Conservation (phyloP, 2,113 vertebrate species). For the Acrocephalus kingi region DNA sequence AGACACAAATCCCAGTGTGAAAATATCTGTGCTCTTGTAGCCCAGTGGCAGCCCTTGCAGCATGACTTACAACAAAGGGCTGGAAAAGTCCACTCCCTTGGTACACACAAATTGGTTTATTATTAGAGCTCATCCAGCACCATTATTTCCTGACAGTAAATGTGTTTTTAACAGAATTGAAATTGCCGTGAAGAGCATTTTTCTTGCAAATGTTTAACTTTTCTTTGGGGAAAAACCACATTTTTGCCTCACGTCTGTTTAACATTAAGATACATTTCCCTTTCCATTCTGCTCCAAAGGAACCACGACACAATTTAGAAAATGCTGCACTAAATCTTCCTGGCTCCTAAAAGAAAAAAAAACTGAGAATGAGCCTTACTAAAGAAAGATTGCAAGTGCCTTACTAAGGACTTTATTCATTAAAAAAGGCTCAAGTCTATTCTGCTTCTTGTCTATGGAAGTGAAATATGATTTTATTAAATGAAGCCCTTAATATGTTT, state of each 20-base stretch:
- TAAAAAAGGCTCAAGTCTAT: constrained; percentile 32
- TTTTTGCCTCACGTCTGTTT: constrained; percentile 16
- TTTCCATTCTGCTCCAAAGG: not conserved
- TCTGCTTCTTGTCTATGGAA: constrained; percentile 28
- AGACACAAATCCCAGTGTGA: constrained; percentile 50
- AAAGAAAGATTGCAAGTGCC: constrained; percentile 14
- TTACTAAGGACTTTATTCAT: constrained; percentile 36
- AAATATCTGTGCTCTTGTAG: not conserved
- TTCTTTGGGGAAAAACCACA: not conserved
- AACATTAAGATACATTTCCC: constrained; percentile 36
- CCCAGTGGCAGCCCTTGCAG: constrained; percentile 39
- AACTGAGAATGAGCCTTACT: not conserved
- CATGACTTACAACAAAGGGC: constrained; percentile 21
- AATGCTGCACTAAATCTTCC: constrained; percentile 19
- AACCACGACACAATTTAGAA: not conserved
- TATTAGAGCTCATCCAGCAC: constrained; percentile 35
- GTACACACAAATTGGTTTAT: constrained; percentile 26
- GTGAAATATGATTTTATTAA: constrained; percentile 54
- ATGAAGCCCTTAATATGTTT: constrained; percentile 52
- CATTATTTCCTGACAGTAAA: constrained; percentile 40
- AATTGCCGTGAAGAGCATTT: not conserved
- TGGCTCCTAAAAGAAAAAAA: not conserved
- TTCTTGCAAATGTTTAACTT: constrained; percentile 43
- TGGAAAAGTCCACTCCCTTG: not conserved
- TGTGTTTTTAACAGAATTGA: constrained; percentile 17